These are phyloP conservation scores for Lagopus leucura DNA, from an alignment of 2,113 vertebrate genomes.

Conservation along the genomic window DNA sequence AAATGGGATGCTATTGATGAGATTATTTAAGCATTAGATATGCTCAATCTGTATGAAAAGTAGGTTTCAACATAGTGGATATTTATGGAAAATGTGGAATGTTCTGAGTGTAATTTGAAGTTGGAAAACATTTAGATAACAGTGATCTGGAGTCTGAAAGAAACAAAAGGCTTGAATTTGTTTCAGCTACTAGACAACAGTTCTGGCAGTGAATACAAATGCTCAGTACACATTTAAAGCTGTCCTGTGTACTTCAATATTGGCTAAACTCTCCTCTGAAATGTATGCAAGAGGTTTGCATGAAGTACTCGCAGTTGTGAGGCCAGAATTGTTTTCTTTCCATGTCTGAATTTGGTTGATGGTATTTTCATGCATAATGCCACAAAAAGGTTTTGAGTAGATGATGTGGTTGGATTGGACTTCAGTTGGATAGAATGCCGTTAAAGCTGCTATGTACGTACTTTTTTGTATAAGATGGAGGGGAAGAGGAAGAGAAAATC, in stretches of 20 bases:
- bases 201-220: background rate
- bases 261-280: background rate
- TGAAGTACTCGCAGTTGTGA: background rate
- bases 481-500: background rate
- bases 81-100: background rate
- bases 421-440: background rate
- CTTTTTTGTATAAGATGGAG: background rate
- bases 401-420: background rate
- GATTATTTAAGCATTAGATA: background rate
- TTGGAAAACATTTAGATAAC: background rate
- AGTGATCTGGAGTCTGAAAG: background rate
- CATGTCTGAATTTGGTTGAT: background rate
- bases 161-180: background rate
- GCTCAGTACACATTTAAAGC: background rate
- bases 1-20: background rate
- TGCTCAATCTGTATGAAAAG: background rate
- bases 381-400: background rate
- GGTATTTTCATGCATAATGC: background rate
- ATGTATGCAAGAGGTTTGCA: background rate
- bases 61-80: background rate
- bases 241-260: accelerated
- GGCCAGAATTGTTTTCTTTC: background rate
- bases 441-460: accelerated
- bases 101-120: background rate
- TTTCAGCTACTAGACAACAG: background rate